Conservation (phyloP, 2,888 invertebrate genomes). For the Drosophila helvetica region DNA sequence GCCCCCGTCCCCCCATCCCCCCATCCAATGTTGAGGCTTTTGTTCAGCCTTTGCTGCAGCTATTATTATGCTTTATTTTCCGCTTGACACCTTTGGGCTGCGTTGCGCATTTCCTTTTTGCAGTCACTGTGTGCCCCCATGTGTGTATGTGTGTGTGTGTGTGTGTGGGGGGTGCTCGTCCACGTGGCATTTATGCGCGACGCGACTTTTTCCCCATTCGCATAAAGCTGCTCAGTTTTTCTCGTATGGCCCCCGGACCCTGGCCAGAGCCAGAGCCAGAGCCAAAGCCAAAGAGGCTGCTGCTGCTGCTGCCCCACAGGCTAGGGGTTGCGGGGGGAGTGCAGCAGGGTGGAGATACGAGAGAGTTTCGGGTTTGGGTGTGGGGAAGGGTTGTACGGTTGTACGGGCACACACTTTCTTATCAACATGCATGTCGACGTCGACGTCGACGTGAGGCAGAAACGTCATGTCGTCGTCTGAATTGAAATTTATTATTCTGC, state of each 20-base stretch:
- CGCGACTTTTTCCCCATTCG: slow-evolving; percentile 14
- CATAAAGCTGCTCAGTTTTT: slow-evolving; percentile 35
- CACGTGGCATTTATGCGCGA: slow-evolving; percentile 47
- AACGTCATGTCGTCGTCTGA: slow-evolving; percentile 68
- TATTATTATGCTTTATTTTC: slow-evolving; percentile 77
- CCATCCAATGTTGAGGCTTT: slow-evolving; percentile 22
- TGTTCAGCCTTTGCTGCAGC: slow-evolving; percentile 41
- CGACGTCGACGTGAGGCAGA: slow-evolving; percentile 52
- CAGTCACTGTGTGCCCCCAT: slow-evolving; percentile 23
- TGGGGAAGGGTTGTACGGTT: slow-evolving; percentile 27
- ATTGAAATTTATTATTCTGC: slow-evolving; percentile 80
- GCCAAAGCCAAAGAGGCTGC: slow-evolving; percentile 36
- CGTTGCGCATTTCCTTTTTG: slow-evolving; percentile 77
- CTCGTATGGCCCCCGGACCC: slow-evolving; percentile 39
- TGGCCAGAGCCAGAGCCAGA: slow-evolving; percentile 19
- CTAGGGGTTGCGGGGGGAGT: neutral
- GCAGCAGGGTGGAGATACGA: neutral
- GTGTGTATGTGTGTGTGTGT: neutral
- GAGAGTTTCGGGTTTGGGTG: neutral
- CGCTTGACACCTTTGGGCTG: slow-evolving; percentile 77
- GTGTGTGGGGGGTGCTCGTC: slow-evolving; percentile 21
- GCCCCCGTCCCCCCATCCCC: too few species aligned
- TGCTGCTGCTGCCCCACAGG: slow-evolving; percentile 8
- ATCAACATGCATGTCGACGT: slow-evolving; percentile 62
- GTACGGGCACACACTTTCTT: slow-evolving; percentile 54